These are phyloP conservation scores for Echinops telfairi DNA, from an alignment of 2,113 vertebrate genomes.

Conservation along the genomic window DNA sequence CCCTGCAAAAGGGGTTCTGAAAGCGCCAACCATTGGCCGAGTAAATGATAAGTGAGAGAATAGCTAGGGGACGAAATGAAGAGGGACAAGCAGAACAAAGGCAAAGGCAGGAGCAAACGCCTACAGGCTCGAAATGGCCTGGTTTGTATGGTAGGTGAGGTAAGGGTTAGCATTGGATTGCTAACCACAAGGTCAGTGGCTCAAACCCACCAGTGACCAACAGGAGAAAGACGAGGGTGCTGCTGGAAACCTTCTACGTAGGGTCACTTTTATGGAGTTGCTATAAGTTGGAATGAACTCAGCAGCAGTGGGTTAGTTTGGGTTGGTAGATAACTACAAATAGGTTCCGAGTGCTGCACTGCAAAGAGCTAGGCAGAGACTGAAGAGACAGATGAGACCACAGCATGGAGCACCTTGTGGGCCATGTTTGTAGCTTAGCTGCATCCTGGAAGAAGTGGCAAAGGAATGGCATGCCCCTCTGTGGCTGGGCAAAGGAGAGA, in stretches of 20 bases:
- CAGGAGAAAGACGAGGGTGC: too few relatives aligned
- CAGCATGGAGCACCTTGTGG: background rate
- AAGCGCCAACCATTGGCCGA: background rate
- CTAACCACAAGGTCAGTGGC: too few relatives aligned
- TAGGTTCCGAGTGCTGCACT: background rate
- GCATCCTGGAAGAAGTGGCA: background rate
- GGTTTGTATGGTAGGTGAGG: background rate
- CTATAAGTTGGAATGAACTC: too few relatives aligned
- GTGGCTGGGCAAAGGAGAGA: conserved; percentile 22
- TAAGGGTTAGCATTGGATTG: too few relatives aligned
- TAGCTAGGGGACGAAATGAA: background rate
- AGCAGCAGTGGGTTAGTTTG: too few relatives aligned
- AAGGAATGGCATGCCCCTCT: background rate
- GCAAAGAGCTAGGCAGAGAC: background rate
- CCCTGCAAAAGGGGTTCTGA: conserved; percentile 38
- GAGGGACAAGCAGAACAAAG: background rate
- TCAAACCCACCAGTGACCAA: too few relatives aligned
- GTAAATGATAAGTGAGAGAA: background rate
- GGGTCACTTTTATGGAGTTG: too few relatives aligned
- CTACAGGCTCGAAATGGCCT: background rate
- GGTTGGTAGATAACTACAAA: background rate
- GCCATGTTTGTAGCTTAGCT: background rate
- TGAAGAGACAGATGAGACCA: background rate
- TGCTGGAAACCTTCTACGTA: too few relatives aligned
- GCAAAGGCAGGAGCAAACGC: background rate